phyloP scores from a whole-genome alignment of 2,888 invertebrate genomes.

The Neuroscelio doddi region DNA sequence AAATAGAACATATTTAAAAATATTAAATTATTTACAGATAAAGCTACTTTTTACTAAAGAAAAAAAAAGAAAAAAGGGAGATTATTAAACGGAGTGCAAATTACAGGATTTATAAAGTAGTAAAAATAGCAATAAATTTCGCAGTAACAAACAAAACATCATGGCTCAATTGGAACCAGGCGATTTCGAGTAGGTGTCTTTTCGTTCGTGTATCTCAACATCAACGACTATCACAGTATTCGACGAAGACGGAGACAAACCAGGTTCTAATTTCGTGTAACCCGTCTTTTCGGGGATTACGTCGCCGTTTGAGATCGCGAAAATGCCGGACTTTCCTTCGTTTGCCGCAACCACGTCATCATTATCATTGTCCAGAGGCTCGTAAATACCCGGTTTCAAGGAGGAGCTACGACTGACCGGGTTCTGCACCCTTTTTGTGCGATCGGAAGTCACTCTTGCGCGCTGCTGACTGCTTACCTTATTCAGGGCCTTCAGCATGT shows the following conservation, averaged over 20 bases:
- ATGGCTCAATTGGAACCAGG: background rate
- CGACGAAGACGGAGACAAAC: conserved; percentile 13
- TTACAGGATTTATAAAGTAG: no score
- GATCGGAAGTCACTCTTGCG: conserved; percentile 27
- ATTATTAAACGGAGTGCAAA: no score
- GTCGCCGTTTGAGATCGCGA: conserved; percentile 28
- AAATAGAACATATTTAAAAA: no score
- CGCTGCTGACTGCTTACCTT: conserved; percentile 77
- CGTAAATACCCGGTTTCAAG: conserved; percentile 62
- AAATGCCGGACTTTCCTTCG: background rate
- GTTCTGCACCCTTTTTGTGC: conserved; percentile 48
- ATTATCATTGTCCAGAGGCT: conserved; percentile 61
- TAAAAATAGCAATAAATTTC: background rate
- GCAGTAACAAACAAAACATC: conserved; percentile 4
- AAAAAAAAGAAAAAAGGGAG: no score
- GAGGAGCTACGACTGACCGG: conserved; percentile 59
- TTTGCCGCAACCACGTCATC: conserved; percentile 47
- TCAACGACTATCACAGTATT: conserved; percentile 59
- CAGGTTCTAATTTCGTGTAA: background rate
- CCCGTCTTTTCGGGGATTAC: background rate
- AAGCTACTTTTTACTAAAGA: no score
- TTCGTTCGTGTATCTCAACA: conserved; percentile 58
- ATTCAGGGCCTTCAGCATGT: conserved; percentile 85
- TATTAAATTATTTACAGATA: no score
- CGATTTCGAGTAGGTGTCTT: background rate